Evolutionary conservation across 2,113 vertebrate genomes (phyloP), one percentile per base, ranked within the genome.

Genomic region (Psilopsiagon aymara): DNA sequence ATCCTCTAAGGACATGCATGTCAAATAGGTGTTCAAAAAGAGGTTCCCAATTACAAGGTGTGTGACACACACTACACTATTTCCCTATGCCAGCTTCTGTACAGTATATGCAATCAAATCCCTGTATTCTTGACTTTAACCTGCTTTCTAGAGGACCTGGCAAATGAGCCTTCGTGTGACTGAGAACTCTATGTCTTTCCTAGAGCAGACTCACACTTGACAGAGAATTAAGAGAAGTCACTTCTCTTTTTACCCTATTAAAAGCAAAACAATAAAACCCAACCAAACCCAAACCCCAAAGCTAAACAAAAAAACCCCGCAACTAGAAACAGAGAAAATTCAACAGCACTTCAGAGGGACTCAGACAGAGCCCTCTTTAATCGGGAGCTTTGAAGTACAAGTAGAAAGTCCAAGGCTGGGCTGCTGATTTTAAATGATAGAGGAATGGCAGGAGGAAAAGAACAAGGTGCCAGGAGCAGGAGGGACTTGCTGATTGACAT

Each of bases 11-110:
- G 62, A 49, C 29, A 76, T 3, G 31, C 51, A 13, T 44, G 51
- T 73, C 82, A 76, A 86, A 76, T 20, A 84, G 89, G 80, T 53
- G 55, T 21, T 71, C 43, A 68, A 53, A 87, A 80, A 49, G 43
- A 94, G 82, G 41, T 19, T 84, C 51, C 28, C 67, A 70, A 93
- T 90, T 55, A 80, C 69, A 84, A 93, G 67, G 47, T 75, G 71
- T 33, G 74, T 77, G 64, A 88, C 21, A 39, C n/a, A 81, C 33
- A 57, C 14, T 64, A 73, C 11, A 14, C 9, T 39, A 49, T 82
- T 71, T 76, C 24, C 4, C 46, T 31, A 20, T 7, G 13, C 41
- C 37, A 89, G 51, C 70, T 90, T 76, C 73, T 95, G 62, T 35
- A 74, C 69, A 41, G 55, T n/a, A 66, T 44, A 82, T 46, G 44